Percentiles rank a stretch among this genome's conserved stretches.
Evolutionary conservation across 2,113 vertebrate species (phyloP).

Genomic region (Pelmatolapia mariae): DNA sequence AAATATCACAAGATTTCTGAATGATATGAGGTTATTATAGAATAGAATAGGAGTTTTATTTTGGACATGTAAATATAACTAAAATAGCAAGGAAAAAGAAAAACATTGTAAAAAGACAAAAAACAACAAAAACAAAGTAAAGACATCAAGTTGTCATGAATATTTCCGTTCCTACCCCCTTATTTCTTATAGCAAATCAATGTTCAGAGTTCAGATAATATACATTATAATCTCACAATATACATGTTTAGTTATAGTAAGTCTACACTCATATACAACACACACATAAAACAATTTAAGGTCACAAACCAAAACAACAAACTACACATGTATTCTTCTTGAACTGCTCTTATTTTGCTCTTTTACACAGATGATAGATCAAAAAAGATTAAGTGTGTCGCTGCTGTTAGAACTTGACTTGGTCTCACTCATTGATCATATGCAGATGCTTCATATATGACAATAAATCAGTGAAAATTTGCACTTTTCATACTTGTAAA

Average conservation of each 20-base stretch:
- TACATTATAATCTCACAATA: background rate
- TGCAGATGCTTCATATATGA: background rate
- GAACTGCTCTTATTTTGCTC: background rate
- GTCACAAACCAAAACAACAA: background rate
- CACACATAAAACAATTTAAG: background rate
- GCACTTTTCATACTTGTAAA: background rate
- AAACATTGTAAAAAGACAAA: background rate
- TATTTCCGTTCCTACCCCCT: background rate
- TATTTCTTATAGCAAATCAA: background rate
- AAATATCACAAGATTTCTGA: background rate
- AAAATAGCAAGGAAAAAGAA: background rate
- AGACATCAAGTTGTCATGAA: background rate
- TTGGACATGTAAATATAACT: background rate
- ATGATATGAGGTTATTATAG: background rate
- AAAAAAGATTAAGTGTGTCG: background rate
- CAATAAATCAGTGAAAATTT: background rate
- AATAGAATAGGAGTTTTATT: background rate
- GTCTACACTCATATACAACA: background rate
- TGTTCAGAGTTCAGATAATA: background rate
- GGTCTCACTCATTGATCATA: background rate
- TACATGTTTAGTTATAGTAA: background rate
- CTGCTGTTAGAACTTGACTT: background rate
- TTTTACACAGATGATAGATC: background rate
- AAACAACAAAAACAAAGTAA: background rate
- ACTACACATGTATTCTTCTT: background rate